phyloP scores from a whole-genome alignment of 2,113 vertebrate species.

The Siphamia tubifer region DNA sequence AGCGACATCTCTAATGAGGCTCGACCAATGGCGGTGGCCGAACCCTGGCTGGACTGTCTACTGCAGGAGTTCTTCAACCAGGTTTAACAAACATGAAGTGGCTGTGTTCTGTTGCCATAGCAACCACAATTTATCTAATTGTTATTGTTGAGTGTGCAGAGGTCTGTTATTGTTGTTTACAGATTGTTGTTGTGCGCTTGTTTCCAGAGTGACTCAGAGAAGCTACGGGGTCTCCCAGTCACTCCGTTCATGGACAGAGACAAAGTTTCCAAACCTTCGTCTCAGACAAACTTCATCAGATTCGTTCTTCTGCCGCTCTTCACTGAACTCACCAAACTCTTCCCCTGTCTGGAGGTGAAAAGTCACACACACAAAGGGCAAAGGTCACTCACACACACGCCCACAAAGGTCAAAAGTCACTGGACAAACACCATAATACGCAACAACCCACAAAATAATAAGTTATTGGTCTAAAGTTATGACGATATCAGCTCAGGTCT shows the following conservation, averaged over 20 bases:
- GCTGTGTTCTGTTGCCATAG: not conserved
- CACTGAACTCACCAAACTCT: conserved; percentile 77
- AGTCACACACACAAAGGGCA: too few species aligned
- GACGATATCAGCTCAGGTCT: too few species aligned
- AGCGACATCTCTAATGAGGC: conserved; percentile 83
- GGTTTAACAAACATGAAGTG: conserved; percentile 48
- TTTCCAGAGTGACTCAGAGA: conserved; percentile 79
- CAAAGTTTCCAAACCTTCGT: conserved; percentile 80
- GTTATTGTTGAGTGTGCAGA: too few species aligned
- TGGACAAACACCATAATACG: too few species aligned
- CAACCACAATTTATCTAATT: too few species aligned
- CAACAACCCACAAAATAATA: too few species aligned
- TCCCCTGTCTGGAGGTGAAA: conserved; percentile 77
- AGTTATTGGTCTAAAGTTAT: too few species aligned
- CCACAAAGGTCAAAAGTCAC: too few species aligned
- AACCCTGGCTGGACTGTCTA: conserved; percentile 81
- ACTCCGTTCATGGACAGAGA: conserved; percentile 81
- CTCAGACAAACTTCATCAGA: conserved; percentile 80
- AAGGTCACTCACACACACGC: too few species aligned
- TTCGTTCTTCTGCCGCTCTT: conserved; percentile 80
- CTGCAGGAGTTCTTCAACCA: conserved; percentile 84
- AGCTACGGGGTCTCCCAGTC: conserved; percentile 79
- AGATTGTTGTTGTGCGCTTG: not conserved
- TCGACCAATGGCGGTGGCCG: conserved; percentile 77
- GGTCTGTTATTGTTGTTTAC: too few species aligned